Conservation (phyloP, 1,140 invertebrate species). For the Bombus pascuorum region DNA sequence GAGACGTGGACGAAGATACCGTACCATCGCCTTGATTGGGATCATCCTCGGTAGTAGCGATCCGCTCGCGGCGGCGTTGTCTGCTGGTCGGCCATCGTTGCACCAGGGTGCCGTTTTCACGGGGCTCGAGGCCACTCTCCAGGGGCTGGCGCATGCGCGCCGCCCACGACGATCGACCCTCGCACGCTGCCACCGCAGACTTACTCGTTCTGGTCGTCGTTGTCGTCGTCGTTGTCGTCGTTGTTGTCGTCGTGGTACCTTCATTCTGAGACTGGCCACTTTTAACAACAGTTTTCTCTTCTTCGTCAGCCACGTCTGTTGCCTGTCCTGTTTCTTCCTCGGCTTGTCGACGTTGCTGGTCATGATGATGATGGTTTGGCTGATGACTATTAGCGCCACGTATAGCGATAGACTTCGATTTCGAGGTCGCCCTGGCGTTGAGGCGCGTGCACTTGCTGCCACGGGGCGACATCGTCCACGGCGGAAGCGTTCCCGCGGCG, state of each 20-base stretch:
- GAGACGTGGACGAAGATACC: slow-evolving; percentile 46
- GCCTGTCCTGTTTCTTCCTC: slow-evolving; percentile 16
- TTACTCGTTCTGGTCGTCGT: slow-evolving; percentile 50
- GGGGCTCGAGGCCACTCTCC: slow-evolving; percentile 62
- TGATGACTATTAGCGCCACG: slow-evolving; percentile 33
- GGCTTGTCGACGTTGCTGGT: neutral
- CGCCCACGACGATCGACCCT: slow-evolving; percentile 72
- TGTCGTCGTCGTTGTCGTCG: slow-evolving; percentile 28
- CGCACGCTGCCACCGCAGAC: slow-evolving; percentile 55
- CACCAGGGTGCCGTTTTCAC: slow-evolving; percentile 58
- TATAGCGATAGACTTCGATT: neutral
- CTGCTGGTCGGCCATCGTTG: slow-evolving; percentile 52
- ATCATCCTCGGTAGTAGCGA: neutral
- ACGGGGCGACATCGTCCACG: slow-evolving; percentile 63
- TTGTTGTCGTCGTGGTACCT: neutral
- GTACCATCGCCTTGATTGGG: neutral
- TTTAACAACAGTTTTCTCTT: neutral
- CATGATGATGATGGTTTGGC: neutral
- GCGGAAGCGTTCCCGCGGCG: neutral
- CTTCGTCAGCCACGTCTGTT: slow-evolving; percentile 30
- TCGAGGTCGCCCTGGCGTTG: slow-evolving; percentile 51
- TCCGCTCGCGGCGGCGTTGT: slow-evolving; percentile 40
- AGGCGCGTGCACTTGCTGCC: slow-evolving; percentile 68
- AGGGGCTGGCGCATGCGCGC: slow-evolving; percentile 76
- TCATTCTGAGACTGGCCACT: slow-evolving; percentile 23